phyloP scores from a whole-genome alignment of 2,113 vertebrate genomes.

The Calonectris borealis region DNA sequence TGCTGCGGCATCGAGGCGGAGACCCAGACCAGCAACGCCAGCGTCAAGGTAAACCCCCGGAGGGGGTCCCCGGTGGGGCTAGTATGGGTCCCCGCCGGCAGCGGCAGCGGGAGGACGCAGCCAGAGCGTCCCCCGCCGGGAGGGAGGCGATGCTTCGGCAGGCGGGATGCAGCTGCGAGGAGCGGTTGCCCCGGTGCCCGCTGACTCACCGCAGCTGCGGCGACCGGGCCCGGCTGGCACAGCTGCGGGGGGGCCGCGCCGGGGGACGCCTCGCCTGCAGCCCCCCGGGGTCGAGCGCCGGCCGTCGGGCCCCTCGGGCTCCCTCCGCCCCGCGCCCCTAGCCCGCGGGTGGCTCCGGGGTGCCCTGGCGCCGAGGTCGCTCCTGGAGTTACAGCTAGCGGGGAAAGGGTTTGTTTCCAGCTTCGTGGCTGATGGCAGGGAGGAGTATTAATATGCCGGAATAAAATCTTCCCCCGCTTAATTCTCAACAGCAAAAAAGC shows the following conservation, averaged over 20 bases:
- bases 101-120: not conserved
- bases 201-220: conserved; percentile 1
- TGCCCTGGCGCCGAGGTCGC: not conserved
- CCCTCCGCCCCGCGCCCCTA: not conserved
- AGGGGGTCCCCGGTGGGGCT: no score
- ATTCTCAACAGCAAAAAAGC: not conserved
- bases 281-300: not conserved
- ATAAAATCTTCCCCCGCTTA: not conserved
- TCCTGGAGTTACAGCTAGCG: no score
- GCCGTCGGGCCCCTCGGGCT: not conserved
- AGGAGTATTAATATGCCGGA: not conserved
- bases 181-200: not conserved
- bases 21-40: conserved; percentile 87
- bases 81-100: not conserved
- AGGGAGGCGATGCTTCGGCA: not conserved
- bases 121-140: not conserved
- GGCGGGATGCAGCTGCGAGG: not conserved
- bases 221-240: not conserved
- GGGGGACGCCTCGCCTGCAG: not conserved
- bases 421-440: not conserved
- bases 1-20: conserved; percentile 86
- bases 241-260: not conserved
- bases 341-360: not conserved
- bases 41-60: conserved; percentile 78
- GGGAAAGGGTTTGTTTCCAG: not conserved